Conservation (phyloP, 2,113 vertebrate genomes). For the Oplegnathus fasciatus region DNA sequence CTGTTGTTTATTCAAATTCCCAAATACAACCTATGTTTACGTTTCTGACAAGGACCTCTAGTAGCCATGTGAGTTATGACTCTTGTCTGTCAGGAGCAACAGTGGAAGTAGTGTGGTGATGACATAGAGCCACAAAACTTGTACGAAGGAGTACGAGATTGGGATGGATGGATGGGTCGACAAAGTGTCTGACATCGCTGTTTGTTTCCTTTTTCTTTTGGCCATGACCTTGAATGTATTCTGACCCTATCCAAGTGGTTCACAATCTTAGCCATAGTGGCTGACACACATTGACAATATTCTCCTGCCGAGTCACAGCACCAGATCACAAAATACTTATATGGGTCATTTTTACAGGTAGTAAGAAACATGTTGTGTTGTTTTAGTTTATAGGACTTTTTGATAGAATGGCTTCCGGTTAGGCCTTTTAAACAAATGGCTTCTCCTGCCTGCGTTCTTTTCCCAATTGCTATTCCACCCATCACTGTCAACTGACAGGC, state of each 20-base stretch:
- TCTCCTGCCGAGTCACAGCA: too few relatives aligned
- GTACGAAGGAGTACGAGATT: not conserved
- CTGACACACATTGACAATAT: too few relatives aligned
- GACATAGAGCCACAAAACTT: not conserved
- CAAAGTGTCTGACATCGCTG: not conserved
- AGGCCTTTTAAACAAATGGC: too few relatives aligned
- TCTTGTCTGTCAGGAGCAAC: not conserved
- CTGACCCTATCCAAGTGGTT: not conserved
- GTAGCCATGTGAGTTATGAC: not conserved
- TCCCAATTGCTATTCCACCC: not conserved
- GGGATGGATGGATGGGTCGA: not conserved
- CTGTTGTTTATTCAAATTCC: not conserved
- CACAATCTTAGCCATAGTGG: too few relatives aligned
- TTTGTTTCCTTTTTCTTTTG: not conserved
- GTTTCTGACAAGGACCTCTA: not conserved
- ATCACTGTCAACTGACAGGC: not conserved
- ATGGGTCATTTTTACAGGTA: too few relatives aligned
- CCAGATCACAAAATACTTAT: too few relatives aligned
- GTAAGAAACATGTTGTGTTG: too few relatives aligned
- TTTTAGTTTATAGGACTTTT: too few relatives aligned
- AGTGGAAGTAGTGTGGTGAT: not conserved
- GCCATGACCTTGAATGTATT: not conserved
- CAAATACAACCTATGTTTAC: not conserved
- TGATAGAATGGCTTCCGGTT: too few relatives aligned
- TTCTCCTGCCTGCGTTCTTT: not conserved